Conservation (phyloP, 2,797 vertebrate genomes). For the Syngnathus rostellatus region DNA sequence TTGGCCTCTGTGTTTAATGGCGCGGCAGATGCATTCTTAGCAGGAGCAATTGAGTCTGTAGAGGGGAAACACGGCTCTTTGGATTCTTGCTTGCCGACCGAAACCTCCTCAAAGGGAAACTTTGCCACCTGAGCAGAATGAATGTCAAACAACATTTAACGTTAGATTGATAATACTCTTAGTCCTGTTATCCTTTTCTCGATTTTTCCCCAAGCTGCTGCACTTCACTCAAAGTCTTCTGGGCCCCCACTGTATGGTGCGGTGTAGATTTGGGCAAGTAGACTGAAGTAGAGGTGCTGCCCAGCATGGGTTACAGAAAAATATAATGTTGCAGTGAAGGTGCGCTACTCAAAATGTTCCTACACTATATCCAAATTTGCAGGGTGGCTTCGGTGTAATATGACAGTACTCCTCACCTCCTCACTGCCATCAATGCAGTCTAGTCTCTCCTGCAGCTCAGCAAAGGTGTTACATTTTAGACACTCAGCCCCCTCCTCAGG, state of each 20-base stretch:
- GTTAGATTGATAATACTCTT: not conserved
- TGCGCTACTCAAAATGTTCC: not conserved
- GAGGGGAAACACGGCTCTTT: constrained; percentile 58
- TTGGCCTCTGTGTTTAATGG: constrained; percentile 31
- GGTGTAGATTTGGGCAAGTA: not conserved
- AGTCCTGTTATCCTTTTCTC: too few species aligned
- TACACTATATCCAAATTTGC: not conserved
- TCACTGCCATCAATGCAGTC: constrained; percentile 97
- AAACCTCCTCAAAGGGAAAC: constrained; percentile 88
- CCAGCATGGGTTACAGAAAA: not conserved
- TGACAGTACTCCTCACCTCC: constrained; percentile 55
- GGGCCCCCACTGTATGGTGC: not conserved
- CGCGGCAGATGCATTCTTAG: constrained; percentile 31
- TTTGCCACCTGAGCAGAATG: constrained; percentile 56
- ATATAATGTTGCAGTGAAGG: not conserved
- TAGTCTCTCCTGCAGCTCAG: constrained; percentile 92
- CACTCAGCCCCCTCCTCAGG: constrained; percentile 74
- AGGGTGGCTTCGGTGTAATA: not conserved
- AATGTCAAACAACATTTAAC: not conserved
- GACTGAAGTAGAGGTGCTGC: too few species aligned
- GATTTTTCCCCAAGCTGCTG: too few species aligned
- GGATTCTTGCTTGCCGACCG: constrained; percentile 60
- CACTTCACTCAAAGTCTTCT: too few species aligned
- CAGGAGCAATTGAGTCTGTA: constrained; percentile 8
- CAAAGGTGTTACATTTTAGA: constrained; percentile 97